Evolutionary conservation across 2,888 invertebrate species (phyloP), one percentile per base, ranked within the genome.

Genomic region (Pyralis farinalis): DNA sequence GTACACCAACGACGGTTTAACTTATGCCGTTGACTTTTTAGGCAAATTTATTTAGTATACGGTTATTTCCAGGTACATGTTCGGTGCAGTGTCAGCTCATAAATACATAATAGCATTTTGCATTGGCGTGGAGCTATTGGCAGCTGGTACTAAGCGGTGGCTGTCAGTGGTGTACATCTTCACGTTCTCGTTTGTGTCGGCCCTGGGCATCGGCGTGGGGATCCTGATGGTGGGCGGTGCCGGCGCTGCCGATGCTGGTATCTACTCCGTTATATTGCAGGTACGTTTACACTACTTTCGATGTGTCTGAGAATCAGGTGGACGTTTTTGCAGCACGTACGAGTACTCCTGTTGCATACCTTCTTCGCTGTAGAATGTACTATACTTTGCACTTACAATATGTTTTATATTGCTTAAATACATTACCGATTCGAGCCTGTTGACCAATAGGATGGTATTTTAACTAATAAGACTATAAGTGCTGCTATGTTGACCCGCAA

Each of bases 21-120:
- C n/a, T n/a, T n/a, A n/a, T n/a, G n/a, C n/a, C n/a, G n/a, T n/a
- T n/a, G n/a, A n/a, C n/a, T n/a, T n/a, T n/a, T n/a, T n/a, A n/a
- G n/a, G n/a, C n/a, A n/a, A n/a, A n/a, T n/a, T n/a, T n/a, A n/a
- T 94, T 16, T 16, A 94, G 63, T 94, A 94, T 64, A 92, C 94
- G 38, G 94, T 7, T 42, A 34, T 38, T 20, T 44, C 25, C 52
- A 91, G 91, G 91, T 95, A 95, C 67, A 94, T 97, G 93, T 95
- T 96, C 66, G 95, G 92, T 0, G 96, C 96, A 0, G 95, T 97
- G 0, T 93, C 95, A 1, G 94, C 95, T 0, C 97, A 97, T 71
- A 97, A 97, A 77, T 91, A 96, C 58, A 95, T 97, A 32, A 93
- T 97, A 43, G 95, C 96, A 1, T 96, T 97, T 73, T 96, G 96